Percentiles rank a stretch among this genome's conserved stretches.
These are phyloP conservation scores for Rhinolophus sinicus DNA, from an alignment of 2,113 vertebrate species.

Conservation along the genomic window DNA sequence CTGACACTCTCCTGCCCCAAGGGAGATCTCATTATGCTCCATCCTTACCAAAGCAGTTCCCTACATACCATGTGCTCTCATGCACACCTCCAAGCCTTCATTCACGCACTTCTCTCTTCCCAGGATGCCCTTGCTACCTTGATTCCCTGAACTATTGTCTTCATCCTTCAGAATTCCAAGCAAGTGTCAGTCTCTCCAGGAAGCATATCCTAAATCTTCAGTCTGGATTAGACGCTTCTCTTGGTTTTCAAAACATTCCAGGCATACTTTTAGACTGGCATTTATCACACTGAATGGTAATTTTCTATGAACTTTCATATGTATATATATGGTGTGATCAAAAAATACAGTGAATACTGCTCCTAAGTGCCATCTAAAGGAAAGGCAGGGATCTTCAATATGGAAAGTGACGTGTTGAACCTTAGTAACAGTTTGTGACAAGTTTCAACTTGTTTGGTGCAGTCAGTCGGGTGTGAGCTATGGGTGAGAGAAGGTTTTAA, in stretches of 20 bases:
- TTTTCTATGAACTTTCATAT: not conserved
- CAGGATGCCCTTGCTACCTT: not conserved
- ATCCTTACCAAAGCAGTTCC: not conserved
- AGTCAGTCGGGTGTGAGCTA: no score
- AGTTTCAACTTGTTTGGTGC: no score
- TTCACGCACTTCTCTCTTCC: not conserved
- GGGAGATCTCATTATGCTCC: not conserved
- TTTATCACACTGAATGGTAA: not conserved
- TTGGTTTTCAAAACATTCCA: not conserved
- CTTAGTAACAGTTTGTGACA: no score
- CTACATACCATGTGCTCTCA: not conserved
- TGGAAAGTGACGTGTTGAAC: no score
- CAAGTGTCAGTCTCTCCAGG: not conserved
- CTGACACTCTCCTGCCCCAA: not conserved
- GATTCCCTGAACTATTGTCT: not conserved
- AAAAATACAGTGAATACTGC: no score
- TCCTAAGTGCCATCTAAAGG: no score
- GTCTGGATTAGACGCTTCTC: not conserved
- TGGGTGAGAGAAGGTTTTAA: no score
- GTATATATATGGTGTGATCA: no score
- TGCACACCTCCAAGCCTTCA: not conserved
- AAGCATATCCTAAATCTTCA: not conserved
- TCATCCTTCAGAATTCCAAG: constrained; percentile 6
- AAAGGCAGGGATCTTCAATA: no score
- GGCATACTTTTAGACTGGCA: not conserved